Evolutionary conservation across 2,888 invertebrate genomes (phyloP).

Genomic region (Bombylius major): DNA sequence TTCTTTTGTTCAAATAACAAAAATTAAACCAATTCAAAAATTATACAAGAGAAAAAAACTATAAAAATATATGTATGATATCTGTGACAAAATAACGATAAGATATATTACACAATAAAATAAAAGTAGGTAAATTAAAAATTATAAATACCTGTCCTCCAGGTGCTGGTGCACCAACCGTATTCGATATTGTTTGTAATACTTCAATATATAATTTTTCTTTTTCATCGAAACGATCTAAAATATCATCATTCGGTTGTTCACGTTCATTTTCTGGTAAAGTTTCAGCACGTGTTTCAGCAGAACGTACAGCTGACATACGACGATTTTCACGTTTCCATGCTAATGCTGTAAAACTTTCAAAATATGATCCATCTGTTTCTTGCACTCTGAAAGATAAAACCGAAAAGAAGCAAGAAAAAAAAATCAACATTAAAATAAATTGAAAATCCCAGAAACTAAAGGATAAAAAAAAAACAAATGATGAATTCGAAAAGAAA

Average conservation of each 20-base stretch:
- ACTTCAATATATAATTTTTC: conserved; percentile 80
- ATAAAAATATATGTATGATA: too few species aligned
- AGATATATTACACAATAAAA: too few species aligned
- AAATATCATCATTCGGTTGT: conserved; percentile 31
- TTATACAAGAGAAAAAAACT: too few species aligned
- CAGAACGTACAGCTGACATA: conserved; percentile 62
- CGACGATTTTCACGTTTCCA: conserved; percentile 87
- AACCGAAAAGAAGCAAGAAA: neutral
- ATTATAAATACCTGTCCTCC: conserved; percentile 43
- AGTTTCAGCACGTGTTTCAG: conserved; percentile 58
- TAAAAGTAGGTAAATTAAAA: too few species aligned
- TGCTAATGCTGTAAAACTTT: conserved; percentile 81
- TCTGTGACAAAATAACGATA: too few species aligned
- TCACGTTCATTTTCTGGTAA: conserved; percentile 41
- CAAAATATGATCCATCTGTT: conserved; percentile 88
- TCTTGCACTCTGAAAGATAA: conserved; percentile 67
- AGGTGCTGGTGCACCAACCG: conserved; percentile 65
- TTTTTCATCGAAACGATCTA: conserved; percentile 38
- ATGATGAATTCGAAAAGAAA: neutral
- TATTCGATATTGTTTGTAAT: conserved; percentile 90
- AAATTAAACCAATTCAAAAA: too few species aligned
- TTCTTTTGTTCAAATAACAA: too few species aligned
- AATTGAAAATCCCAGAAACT: neutral
- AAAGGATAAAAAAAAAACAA: conserved; percentile 1
- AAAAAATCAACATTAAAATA: conserved; percentile 7